Base-by-base conservation (phyloP, 2,797 vertebrate species). In the Malurus leucopterus region DNA sequence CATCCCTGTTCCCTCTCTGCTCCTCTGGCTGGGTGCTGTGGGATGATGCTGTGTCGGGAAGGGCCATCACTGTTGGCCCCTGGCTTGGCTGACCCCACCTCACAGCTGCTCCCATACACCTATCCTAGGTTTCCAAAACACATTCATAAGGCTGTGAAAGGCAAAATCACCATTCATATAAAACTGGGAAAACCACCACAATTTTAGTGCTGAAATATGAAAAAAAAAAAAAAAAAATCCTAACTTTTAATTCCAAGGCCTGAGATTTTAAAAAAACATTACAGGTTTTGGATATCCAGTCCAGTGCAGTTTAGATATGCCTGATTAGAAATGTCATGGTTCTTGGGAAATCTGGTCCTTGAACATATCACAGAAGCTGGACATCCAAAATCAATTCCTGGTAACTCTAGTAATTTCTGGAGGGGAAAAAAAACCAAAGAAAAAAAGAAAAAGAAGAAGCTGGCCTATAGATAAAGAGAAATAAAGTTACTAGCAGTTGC, bases 81-180 rank as follows among this genome's bases (percentile, higher is more conserved):
- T 6, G 6, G 16, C 43, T 54, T 36, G 41, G 21, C 36, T 46
- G 32, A 8, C 3, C 9, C 71, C 3, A 1, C 3, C 13, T 22
- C 15, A 12, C 20, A 38, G 13, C 7, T 47, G 21, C 29, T 67
- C 15, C 34, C 0, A 0, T 19, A 38, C 5, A 32, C 11, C 6
- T 30, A 0, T 17, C 26, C 44, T 61, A 27, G 10, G 12, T 59
- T 88, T 88, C 36, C 47, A 53, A 55, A 69, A 43, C 44, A 40
- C 5, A 11, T 24, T 40, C 6, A 1, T 51, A 51, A 46, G 5
- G 30, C 6, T 27, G 4, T 24, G 15, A 0, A 1, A 34, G 44
- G 36, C 11, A 86, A 78, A 77, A 29, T 61, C 16, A 10, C 13
- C 0, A 2, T 58, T 58, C 15, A 20, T 24, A 11, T 22, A 68